Evolutionary conservation across 2,888 invertebrate species (phyloP).

Genomic region (Sesia bembeciformis): DNA sequence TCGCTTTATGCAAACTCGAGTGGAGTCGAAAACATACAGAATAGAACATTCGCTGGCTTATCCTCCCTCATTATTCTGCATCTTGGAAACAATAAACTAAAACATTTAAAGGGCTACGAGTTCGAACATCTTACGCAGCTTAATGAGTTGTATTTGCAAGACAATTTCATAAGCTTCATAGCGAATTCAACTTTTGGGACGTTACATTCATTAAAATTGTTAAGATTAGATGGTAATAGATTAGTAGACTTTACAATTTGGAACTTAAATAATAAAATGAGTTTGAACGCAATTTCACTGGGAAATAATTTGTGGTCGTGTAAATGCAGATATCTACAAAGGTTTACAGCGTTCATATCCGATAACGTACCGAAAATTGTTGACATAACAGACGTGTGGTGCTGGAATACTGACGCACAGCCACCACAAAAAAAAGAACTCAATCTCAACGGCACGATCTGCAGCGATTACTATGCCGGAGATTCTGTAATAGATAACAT

Average conservation of each 20-base stretch:
- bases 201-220: conserved; percentile 82
- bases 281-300: conserved; percentile 81
- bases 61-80: conserved; percentile 86
- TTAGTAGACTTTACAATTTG: conserved; percentile 85
- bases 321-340: conserved; percentile 90
- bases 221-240: conserved; percentile 89
- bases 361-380: conserved; percentile 85
- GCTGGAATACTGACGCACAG: conserved; percentile 81
- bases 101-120: conserved; percentile 85
- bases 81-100: conserved; percentile 88
- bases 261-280: conserved; percentile 78
- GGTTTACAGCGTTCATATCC: conserved; percentile 84
- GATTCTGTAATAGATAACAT: conserved; percentile 87
- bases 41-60: conserved; percentile 90
- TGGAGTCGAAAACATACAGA: conserved; percentile 87
- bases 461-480: conserved; percentile 89
- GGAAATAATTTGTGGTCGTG: conserved; percentile 94
- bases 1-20: conserved; percentile 90
- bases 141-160: conserved; percentile 88
- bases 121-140: conserved; percentile 88
- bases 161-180: conserved; percentile 85
- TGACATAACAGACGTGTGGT: conserved; percentile 84
- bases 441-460: conserved; percentile 88
- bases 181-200: conserved; percentile 85
- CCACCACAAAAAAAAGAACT: conserved; percentile 83